Evolutionary conservation across 1,140 invertebrate species (phyloP), one percentile per base, ranked within the genome.

Genomic region (Nasonia longicornis): DNA sequence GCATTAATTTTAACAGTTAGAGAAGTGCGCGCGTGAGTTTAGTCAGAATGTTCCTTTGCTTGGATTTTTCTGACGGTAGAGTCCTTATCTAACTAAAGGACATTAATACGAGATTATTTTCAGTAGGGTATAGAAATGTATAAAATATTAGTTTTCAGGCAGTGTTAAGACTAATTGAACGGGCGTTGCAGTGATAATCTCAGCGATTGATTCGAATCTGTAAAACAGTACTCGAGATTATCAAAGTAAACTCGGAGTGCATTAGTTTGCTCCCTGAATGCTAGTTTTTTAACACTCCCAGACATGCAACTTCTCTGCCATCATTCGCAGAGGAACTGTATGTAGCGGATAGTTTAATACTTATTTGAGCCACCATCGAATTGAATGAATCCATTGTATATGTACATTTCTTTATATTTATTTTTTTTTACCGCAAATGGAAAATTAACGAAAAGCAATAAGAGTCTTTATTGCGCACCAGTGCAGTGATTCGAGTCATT

Each of bases 31-130:
- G 52, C 67, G 72, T 14, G 74, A 66, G 20, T 81, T 81, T 72
- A 81, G 74, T 77, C 80, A 81, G 64, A 12, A 81, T 81, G 38
- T 77, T 77, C 35, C 35, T 77, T 81, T 81, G 80, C 22, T 81
- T 66, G 52, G 31, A 81, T 72, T 81, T 81, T 52, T 76, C 64
- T 58, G 45, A 52, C 64, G 35, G 45, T 80, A 29, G 16, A 73
- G 42, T 48, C 12, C 22, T 58, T 45, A 22, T n/a, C 22, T 2
- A 73, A 45, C 52, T n/a, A 16, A 66, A 48, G 70, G 35, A 48
- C 42, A 42, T 6, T 12, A 31, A 58, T 63, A 64, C 10, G 69
- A 72, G 70, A 79, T 72, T 79, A 79, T 52, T 69, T 20, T 38
- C 6, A 77, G 69, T 42, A 35, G 69, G 8, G 35, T 58, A 58